These are phyloP conservation scores for Lasioglossum pauxillum DNA, from an alignment of 2,888 invertebrate genomes.

Conservation along the genomic window DNA sequence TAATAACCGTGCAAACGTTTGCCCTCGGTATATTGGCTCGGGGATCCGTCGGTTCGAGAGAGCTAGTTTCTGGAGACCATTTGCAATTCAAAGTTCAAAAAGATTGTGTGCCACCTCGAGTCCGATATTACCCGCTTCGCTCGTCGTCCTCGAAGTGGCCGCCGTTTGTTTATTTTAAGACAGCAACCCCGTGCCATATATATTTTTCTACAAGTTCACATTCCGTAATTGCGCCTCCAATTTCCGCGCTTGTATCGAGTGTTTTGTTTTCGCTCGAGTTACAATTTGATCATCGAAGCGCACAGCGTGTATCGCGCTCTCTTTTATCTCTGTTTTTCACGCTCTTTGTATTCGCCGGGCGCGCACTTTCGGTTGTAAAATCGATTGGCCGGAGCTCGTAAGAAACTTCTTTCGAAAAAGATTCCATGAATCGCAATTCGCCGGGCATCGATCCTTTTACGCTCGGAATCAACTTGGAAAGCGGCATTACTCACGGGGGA, in stretches of 20 bases:
- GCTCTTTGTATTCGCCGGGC: not conserved
- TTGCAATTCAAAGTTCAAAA: conserved; percentile 62
- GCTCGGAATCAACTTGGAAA: conserved; percentile 11
- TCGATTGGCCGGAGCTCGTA: not conserved
- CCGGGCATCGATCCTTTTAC: conserved; percentile 7
- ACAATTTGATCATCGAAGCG: not conserved
- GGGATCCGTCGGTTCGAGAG: conserved; percentile 31
- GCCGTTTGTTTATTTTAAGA: conserved; percentile 27
- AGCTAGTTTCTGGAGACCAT: conserved; percentile 42
- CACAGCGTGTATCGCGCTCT: not conserved
- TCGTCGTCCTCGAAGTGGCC: not conserved
- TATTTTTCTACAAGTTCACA: not conserved
- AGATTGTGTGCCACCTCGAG: conserved; percentile 31
- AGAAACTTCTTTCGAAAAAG: conserved; percentile 6
- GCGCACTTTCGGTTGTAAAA: not conserved
- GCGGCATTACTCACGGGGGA: conserved; percentile 17
- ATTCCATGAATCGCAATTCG: not conserved
- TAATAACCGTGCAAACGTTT: conserved; percentile 59
- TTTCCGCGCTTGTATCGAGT: not conserved
- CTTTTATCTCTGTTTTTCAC: not conserved
- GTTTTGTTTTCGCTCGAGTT: not conserved
- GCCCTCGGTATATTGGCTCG: conserved; percentile 35
- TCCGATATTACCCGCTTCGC: conserved; percentile 1
- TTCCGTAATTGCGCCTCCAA: no score
- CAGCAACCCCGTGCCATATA: not conserved